Conservation (phyloP, 2,888 invertebrate species). For the Sesamia inferens region DNA sequence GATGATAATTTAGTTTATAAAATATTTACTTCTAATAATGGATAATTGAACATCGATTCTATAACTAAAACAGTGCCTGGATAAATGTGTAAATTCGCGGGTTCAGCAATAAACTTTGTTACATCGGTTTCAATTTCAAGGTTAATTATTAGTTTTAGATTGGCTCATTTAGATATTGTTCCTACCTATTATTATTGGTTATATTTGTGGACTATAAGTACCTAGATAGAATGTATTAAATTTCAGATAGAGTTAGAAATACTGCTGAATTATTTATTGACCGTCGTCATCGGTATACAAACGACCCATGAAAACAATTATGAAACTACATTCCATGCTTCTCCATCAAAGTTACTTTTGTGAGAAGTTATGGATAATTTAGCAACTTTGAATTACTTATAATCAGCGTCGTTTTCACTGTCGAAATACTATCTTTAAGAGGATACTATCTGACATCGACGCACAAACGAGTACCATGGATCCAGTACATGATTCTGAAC, state of each 20-base stretch:
- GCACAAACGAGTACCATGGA: too few relatives aligned
- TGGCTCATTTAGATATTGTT: not conserved
- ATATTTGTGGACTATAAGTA: too few relatives aligned
- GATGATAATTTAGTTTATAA: constrained; percentile 27
- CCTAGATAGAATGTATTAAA: not conserved
- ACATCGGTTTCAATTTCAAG: constrained; percentile 41
- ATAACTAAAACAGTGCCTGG: constrained; percentile 9
- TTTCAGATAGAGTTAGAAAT: constrained; percentile 1
- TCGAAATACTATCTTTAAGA: not conserved
- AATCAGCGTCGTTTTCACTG: not conserved
- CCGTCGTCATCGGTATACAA: not conserved
- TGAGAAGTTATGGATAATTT: not conserved
- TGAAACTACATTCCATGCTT: not conserved
- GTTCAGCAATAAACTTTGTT: constrained; percentile 25
- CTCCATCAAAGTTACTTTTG: not conserved
- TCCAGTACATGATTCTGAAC: too few relatives aligned
- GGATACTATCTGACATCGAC: too few relatives aligned
- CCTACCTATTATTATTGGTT: not conserved
- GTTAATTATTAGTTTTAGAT: constrained; percentile 20
- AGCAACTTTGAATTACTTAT: not conserved
- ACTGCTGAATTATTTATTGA: not conserved
- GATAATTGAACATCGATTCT: constrained; percentile 16
- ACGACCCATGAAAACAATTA: constrained; percentile 5
- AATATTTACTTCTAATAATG: constrained; percentile 33
- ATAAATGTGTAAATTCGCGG: constrained; percentile 37